A percentile compares a stretch with the other conserved stretches of the same genome.
Conservation (phyloP, 2,797 vertebrate species). For the Uromys caudimaculatus region DNA sequence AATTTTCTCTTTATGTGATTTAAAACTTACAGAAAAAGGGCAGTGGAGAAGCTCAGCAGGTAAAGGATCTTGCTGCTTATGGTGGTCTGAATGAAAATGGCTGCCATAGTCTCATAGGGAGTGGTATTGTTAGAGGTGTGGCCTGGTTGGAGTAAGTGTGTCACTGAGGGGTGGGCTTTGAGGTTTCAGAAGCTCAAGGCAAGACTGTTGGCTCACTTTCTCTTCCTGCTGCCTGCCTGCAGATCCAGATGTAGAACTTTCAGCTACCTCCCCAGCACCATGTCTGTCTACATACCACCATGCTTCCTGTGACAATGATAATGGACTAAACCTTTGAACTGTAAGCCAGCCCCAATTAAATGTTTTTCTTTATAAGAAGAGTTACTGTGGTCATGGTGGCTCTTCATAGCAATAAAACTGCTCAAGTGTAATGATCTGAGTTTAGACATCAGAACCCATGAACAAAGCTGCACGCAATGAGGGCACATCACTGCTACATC, state of each 20-base stretch:
- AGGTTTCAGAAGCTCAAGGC: not conserved
- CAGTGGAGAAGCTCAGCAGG: not conserved
- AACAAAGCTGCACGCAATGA: not conserved
- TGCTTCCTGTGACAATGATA: not conserved
- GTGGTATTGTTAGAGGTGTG: not conserved
- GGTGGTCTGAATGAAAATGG: not conserved
- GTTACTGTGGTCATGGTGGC: not conserved
- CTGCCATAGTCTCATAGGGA: not conserved
- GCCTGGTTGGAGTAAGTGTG: not conserved
- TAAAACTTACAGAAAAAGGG: not conserved
- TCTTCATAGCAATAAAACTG: not conserved
- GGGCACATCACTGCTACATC: not conserved
- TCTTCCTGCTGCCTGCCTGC: not conserved
- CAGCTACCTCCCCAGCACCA: not conserved
- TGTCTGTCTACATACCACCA: not conserved
- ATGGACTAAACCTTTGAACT: not conserved
- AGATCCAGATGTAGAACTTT: not conserved
- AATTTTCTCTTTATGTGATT: conserved; percentile 7
- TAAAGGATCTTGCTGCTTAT: not conserved
- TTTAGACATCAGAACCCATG: not conserved
- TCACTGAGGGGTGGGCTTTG: not conserved
- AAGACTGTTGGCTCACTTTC: not conserved
- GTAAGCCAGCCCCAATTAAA: not conserved
- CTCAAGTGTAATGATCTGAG: not conserved
- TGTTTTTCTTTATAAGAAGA: not conserved